A percentile compares a stretch with the other conserved stretches of the same genome.
These are phyloP conservation scores for Forbesichthys papilliferus DNA, from an alignment of 2,113 vertebrate genomes.

Conservation along the genomic window DNA sequence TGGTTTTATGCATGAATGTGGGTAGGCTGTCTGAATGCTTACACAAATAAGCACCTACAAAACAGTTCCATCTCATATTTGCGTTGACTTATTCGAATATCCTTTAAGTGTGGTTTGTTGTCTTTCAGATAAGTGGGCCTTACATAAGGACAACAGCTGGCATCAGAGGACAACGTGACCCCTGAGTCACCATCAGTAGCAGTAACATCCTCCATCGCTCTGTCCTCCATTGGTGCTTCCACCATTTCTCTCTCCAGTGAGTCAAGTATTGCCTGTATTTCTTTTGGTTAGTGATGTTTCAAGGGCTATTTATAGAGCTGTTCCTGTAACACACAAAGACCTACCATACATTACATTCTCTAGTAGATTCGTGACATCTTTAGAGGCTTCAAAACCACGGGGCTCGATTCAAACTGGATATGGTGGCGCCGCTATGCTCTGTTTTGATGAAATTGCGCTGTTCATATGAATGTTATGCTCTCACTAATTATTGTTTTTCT, in stretches of 20 bases:
- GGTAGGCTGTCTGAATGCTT: too few species aligned
- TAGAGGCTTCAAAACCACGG: neutral
- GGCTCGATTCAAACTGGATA: neutral
- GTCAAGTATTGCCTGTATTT: conserved; percentile 45
- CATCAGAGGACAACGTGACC: neutral
- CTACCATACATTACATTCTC: conserved; percentile 10
- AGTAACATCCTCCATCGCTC: conserved; percentile 17
- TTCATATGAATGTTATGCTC: neutral
- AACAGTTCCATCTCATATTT: too few species aligned
- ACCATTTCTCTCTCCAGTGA: conserved; percentile 55
- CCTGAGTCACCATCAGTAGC: conserved; percentile 9
- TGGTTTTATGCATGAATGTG: too few species aligned
- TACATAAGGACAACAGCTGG: neutral
- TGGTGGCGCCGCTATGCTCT: neutral
- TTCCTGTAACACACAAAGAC: conserved; percentile 43
- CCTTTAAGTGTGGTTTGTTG: neutral
- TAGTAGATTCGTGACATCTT: conserved; percentile 13
- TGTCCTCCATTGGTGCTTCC: conserved; percentile 22
- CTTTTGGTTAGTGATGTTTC: conserved; percentile 49
- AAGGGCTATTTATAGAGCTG: conserved; percentile 65
- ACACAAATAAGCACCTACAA: too few species aligned
- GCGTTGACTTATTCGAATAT: neutral
- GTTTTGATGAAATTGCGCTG: neutral
- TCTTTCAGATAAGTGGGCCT: neutral
- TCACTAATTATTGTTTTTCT: neutral